Evolutionary conservation across 2,797 vertebrate species (phyloP), one percentile per base, ranked within the genome.

Genomic region (Knipowitschia caucasica): DNA sequence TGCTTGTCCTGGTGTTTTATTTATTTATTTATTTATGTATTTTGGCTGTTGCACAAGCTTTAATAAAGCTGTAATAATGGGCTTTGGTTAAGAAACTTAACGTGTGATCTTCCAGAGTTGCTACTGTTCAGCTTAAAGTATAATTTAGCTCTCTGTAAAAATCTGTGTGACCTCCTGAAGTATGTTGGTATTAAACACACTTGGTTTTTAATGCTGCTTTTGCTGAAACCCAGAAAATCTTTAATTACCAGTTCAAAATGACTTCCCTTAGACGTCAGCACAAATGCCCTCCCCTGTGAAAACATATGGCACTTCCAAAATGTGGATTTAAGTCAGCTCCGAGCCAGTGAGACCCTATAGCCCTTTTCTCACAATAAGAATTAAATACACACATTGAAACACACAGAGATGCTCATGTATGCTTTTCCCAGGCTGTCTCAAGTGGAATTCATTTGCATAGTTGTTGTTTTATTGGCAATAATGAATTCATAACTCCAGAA

Each of bases 211-310:
- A 44, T 66, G 55, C 23, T 20, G 43, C 50, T 79, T 76, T 49
- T 79, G 72, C 77, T 80, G 72, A 81, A 64, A 42, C 54, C 33
- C 64, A 55, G 68, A 25, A 64, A 76, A 76, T 44, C 63, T 69
- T 72, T 82, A 75, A 82, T 77, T 80, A 72, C 50, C 54, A 65
- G 33, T 64, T 75, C 61, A 73, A 54, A 64, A 59, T 58, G 60
- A 77, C 59, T 69, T 62, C 53, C 53, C 58, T 25, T 1, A 49
- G 50, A 67, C 52, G 79, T 81, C 75, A 81, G 81, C 81, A 75
- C 45, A 71, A 71, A 45, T 35, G 42, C 1, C 38, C 21, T 59
- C 67, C 67, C 65, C 21, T 1, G 62, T 6, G 67, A 64, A 68
- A 67, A 72, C 71, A 74, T 71, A 70, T 65, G 74, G 70, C 51